These are phyloP conservation scores for Sus cebifrons DNA, from an alignment of 2,797 vertebrate genomes.

Conservation along the genomic window DNA sequence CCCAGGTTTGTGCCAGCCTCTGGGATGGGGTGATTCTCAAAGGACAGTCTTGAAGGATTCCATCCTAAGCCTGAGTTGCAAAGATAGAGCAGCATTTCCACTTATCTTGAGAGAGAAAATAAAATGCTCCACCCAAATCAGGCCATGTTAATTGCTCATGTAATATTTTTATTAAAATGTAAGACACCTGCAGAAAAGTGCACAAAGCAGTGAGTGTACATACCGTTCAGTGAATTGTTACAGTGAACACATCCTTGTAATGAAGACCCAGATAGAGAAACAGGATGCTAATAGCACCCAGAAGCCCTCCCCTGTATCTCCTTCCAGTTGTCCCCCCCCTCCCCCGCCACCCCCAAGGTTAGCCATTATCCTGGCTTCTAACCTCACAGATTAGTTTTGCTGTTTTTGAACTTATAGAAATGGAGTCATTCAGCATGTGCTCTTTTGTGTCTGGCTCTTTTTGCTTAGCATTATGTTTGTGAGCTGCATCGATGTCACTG, in stretches of 20 bases:
- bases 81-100: constrained; percentile 3
- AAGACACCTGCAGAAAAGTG: not conserved
- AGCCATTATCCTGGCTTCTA: constrained; percentile 47
- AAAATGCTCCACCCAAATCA: not conserved
- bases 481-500: not conserved
- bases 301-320: not conserved
- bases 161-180: constrained; percentile 59
- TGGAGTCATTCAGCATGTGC: constrained; percentile 49
- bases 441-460: constrained; percentile 59
- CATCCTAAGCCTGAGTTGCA: constrained; percentile 5
- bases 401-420: constrained; percentile 52
- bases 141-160: constrained; percentile 4
- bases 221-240: constrained; percentile 58
- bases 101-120: not conserved
- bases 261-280: constrained; percentile 54
- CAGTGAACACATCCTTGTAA: not conserved
- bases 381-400: constrained; percentile 40
- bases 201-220: not conserved
- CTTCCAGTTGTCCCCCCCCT: not conserved
- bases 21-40: not conserved
- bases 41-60: constrained; percentile 38
- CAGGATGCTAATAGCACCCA: not conserved
- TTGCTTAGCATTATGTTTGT: constrained; percentile 53
- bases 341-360: not conserved
- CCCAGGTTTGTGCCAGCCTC: not conserved